phyloP scores from a whole-genome alignment of 2,797 vertebrate genomes.

The Lagorchestes hirsutus region DNA sequence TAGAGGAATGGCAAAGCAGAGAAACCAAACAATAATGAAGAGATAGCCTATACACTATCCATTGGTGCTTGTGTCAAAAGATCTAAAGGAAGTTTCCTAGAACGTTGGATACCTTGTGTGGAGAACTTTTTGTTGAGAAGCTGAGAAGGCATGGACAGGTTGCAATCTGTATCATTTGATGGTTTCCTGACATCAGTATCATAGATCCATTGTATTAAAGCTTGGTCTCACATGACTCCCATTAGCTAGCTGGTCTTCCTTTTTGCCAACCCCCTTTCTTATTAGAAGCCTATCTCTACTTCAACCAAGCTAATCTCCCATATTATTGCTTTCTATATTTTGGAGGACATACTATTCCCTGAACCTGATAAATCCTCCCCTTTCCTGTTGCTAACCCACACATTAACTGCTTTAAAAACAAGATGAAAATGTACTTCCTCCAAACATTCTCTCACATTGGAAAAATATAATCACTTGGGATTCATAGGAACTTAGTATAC shows the following conservation, averaged over 20 bases:
- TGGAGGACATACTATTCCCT: not conserved
- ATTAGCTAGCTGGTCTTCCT: not conserved
- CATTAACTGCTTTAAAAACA: not conserved
- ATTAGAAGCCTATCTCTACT: not conserved
- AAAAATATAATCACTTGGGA: not conserved
- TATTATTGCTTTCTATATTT: not conserved
- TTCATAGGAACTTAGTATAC: not conserved
- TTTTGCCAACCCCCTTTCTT: not conserved
- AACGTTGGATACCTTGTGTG: rapidly evolving
- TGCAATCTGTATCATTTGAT: not conserved
- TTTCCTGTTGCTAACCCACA: not conserved
- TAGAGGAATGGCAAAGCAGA: not conserved
- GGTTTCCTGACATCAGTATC: not conserved
- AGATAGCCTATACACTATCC: not conserved
- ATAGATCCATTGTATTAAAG: not conserved
- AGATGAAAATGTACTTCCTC: not conserved
- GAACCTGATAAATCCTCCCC: not conserved
- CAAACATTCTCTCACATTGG: not conserved
- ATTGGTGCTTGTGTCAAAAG: not conserved
- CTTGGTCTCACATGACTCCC: not conserved
- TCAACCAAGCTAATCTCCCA: not conserved
- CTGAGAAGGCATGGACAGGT: not conserved
- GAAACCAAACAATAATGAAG: not conserved
- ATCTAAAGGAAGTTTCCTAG: not conserved
- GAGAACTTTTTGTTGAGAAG: not conserved